phyloP scores from a whole-genome alignment of 2,888 invertebrate species.

The Drosophila putrida region DNA sequence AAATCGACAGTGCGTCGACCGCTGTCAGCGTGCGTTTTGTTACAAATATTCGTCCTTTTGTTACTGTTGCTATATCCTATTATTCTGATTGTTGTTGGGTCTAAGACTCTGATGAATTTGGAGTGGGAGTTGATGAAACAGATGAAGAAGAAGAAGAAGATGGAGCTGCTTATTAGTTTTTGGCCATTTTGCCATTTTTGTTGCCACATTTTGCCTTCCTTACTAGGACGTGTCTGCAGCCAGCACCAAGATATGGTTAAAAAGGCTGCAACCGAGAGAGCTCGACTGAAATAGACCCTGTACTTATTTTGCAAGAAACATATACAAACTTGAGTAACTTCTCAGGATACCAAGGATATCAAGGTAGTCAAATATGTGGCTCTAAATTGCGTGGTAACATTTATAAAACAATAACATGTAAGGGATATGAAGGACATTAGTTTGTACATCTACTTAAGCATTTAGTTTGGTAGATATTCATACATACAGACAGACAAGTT shows the following conservation, averaged over 20 bases:
- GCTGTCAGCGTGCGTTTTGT: constrained; percentile 63
- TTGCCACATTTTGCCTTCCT: constrained; percentile 11
- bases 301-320: too few species aligned
- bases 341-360: too few species aligned
- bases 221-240: constrained; percentile 46
- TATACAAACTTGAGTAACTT: too few species aligned
- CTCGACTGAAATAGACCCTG: too few species aligned
- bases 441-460: too few species aligned
- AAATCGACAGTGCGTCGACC: constrained; percentile 68
- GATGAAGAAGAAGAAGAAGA: background rate
- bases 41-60: constrained; percentile 41
- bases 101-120: background rate
- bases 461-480: too few species aligned
- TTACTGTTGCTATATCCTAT: constrained; percentile 14
- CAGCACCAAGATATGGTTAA: constrained; percentile 10
- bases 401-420: too few species aligned
- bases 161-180: constrained; percentile 68
- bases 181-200: constrained; percentile 45
- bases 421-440: too few species aligned
- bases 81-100: constrained; percentile 15
- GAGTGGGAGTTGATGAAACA: background rate
- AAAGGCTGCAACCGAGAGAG: background rate
- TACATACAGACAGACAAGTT: too few species aligned
- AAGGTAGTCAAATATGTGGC: too few species aligned
- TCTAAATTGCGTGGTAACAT: too few species aligned